Conservation (phyloP, 2,888 invertebrate genomes). For the Protophormia terraenovae region DNA sequence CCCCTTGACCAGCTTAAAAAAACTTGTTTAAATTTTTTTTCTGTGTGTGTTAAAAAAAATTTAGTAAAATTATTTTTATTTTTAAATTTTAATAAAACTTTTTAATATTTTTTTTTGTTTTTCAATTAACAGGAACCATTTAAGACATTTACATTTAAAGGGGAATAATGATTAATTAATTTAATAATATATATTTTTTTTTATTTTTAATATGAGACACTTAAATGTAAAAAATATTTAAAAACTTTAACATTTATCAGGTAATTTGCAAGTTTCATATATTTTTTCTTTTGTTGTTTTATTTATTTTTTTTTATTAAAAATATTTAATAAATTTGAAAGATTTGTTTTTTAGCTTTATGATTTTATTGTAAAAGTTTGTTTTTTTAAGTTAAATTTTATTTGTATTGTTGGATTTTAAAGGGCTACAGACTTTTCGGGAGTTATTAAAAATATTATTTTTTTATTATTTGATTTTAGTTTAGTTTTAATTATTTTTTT, state of each 20-base stretch:
- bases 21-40: constrained; percentile 1
- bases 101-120: constrained; percentile 47
- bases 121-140: constrained; percentile 56
- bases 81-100: constrained; percentile 37
- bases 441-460: not conserved
- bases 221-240: constrained; percentile 45
- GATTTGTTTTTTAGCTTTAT: not conserved
- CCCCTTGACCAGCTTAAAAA: constrained; percentile 69
- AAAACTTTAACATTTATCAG: constrained; percentile 63
- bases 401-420: constrained; percentile 59
- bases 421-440: constrained; percentile 58
- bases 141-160: constrained; percentile 47
- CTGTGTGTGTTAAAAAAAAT: constrained; percentile 12
- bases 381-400: too few relatives aligned
- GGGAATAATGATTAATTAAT: not conserved
- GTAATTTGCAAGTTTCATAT: constrained; percentile 29
- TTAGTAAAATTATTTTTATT: constrained; percentile 31
- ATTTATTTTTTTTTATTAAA: constrained; percentile 32
- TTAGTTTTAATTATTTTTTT: constrained; percentile 2
- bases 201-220: constrained; percentile 29
- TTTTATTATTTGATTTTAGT: not conserved
- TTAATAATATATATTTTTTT: not conserved
- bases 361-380: constrained; percentile 10
- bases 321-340: constrained; percentile 27
- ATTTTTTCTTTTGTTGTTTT: constrained; percentile 3